phyloP scores from a whole-genome alignment of 2,797 vertebrate species.

The Ctenosaura bakeri region DNA sequence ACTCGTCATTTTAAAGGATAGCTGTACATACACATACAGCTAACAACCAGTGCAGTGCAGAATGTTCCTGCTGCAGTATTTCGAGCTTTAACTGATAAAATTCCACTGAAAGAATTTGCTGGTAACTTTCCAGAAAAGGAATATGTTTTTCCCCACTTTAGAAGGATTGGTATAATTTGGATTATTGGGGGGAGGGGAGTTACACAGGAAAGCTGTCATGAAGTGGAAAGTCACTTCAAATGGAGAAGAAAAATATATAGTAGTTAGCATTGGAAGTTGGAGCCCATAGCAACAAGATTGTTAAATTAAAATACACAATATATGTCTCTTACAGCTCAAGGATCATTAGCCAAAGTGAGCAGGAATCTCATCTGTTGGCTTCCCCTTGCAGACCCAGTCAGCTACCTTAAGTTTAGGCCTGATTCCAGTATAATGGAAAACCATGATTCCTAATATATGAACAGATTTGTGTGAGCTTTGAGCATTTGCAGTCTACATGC shows the following conservation, averaged over 20 bases:
- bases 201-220: neutral
- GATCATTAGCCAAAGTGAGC: neutral
- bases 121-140: constrained; percentile 3
- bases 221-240: constrained; percentile 3
- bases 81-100: neutral
- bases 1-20: neutral
- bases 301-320: neutral
- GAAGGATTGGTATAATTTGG: neutral
- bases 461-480: neutral
- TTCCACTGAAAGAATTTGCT: neutral
- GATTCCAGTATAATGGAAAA: neutral
- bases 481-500: neutral
- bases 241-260: no score
- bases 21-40: neutral
- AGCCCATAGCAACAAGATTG: neutral
- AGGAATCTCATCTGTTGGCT: no score
- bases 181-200: neutral
- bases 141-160: neutral
- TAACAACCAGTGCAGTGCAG: neutral
- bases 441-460: neutral
- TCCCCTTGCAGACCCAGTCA: neutral
- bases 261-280: neutral
- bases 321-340: neutral
- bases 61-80: neutral
- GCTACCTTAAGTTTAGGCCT: neutral